Percentiles rank a stretch among this genome's conserved stretches.
These are phyloP conservation scores for Scarus forsteni DNA, from an alignment of 2,797 vertebrate genomes.

Conservation along the genomic window DNA sequence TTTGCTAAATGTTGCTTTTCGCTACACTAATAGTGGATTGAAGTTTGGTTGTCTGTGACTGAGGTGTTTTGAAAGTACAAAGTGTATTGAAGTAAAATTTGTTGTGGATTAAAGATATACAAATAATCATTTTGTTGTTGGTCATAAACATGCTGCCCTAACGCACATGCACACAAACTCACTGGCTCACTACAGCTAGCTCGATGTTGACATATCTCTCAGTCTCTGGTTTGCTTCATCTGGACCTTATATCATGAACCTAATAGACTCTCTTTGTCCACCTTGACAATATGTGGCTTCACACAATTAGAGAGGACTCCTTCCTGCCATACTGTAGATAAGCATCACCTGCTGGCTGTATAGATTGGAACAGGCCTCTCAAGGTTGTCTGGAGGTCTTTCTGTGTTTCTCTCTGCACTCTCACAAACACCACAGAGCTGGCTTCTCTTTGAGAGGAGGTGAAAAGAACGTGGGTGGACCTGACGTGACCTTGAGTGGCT, in stretches of 20 bases:
- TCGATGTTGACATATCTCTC: constrained; percentile 46
- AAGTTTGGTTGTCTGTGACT: no score
- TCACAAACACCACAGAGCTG: constrained; percentile 47
- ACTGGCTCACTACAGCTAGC: constrained; percentile 28
- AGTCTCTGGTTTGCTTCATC: constrained; percentile 52
- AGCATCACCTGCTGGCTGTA: constrained; percentile 77
- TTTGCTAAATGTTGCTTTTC: no score
- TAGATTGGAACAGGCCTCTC: constrained; percentile 77
- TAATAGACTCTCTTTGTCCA: constrained; percentile 80
- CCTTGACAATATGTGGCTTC: constrained; percentile 79
- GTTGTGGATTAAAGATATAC: no score
- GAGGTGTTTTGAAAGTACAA: no score
- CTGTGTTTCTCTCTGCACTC: constrained; percentile 64
- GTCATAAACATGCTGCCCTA: no score
- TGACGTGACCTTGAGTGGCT: constrained; percentile 65
- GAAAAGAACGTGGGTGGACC: constrained; percentile 43
- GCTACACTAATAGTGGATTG: no score
- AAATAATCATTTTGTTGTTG: no score
- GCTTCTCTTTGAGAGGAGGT: constrained; percentile 59
- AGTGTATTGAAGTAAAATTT: no score
- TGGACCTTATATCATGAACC: constrained; percentile 68
- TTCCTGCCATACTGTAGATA: constrained; percentile 77
- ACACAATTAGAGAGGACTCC: constrained; percentile 78
- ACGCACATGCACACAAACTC: background rate
- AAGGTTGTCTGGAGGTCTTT: constrained; percentile 85